Conservation (phyloP, 2,888 invertebrate genomes). For the Caenorhabditis sp. region DNA sequence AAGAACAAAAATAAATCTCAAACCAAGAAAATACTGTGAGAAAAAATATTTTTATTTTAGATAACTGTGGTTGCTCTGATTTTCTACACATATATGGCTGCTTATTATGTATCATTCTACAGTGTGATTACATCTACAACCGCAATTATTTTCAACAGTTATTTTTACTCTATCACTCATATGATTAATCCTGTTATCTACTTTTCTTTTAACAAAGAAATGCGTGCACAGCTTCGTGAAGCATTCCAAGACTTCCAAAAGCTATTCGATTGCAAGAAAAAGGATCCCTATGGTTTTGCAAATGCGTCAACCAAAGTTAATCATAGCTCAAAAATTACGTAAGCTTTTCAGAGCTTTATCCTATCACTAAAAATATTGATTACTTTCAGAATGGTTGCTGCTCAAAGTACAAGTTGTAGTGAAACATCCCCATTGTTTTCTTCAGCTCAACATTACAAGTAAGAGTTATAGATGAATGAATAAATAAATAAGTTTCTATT, state of each 20-base stretch:
- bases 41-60: conserved; percentile 43
- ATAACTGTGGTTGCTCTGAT: conserved; percentile 69
- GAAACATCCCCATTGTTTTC: conserved; percentile 54
- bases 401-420: conserved; percentile 45
- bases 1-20: background rate
- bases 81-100: conserved; percentile 69
- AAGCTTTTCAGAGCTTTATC: background rate
- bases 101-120: conserved; percentile 70
- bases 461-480: background rate
- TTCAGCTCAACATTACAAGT: conserved; percentile 38
- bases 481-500: background rate
- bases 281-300: conserved; percentile 42
- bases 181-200: conserved; percentile 70
- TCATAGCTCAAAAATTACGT: conserved; percentile 41
- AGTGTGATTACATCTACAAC: conserved; percentile 45
- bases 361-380: background rate
- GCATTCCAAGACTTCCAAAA: conserved; percentile 28
- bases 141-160: conserved; percentile 68
- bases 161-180: conserved; percentile 71
- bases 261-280: conserved; percentile 32
- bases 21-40: background rate
- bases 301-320: conserved; percentile 43
- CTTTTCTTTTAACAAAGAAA: conserved; percentile 68
- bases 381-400: conserved; percentile 24
- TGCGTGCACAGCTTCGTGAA: conserved; percentile 47